Evolutionary conservation across 2,888 invertebrate genomes (phyloP), one percentile per base, ranked within the genome.

Genomic region (Eubasilissa splendida): DNA sequence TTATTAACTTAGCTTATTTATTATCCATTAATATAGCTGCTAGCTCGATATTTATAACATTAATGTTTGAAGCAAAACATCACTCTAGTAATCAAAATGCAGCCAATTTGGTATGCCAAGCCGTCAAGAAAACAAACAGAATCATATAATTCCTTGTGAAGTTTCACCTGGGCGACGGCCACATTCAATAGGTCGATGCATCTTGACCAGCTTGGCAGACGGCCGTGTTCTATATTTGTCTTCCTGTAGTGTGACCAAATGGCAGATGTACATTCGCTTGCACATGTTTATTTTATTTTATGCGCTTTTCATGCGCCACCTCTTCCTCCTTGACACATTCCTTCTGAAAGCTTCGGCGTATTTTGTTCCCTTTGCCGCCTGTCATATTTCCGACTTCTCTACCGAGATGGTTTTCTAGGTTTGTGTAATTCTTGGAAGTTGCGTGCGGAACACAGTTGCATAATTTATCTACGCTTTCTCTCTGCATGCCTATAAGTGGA

Each of bases 151-250:
- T 42, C 42, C 42, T 42, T 12, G 2, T 14, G 68, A 14, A 42
- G 71, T 22, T 76, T 53, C 22, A 68, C 77, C 54, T 68, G 77
- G 66, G 33, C 54, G 60, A 50, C n/a, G 74, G 79, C 70, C 73
- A 71, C 71, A 58, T 59, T 79, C 60, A 73, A 71, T 71, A 80
- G 80, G 80, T 80, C 80, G 60, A 80, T 80, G 80, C 70, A 77
- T 77, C 56, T 71, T 71, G 70, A 50, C 54, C 68, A 80, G 63
- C 66, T 74, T 80, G 80, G 80, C 80, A 80, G 42, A n/a, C 66
- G 33, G 56, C 63, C 52, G 53, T 52, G 10, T 60, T 77, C 77
- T 80, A 80, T 73, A 76, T 71, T 53, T 70, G 14, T 33, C 22
- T 60, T 70, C 58, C 58, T 70, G 11, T 50, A 52, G 73, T 79